A percentile compares a stretch with the other conserved stretches of the same genome.
phyloP scores from a whole-genome alignment of 2,113 vertebrate genomes.

The Takifugu bimaculatus region DNA sequence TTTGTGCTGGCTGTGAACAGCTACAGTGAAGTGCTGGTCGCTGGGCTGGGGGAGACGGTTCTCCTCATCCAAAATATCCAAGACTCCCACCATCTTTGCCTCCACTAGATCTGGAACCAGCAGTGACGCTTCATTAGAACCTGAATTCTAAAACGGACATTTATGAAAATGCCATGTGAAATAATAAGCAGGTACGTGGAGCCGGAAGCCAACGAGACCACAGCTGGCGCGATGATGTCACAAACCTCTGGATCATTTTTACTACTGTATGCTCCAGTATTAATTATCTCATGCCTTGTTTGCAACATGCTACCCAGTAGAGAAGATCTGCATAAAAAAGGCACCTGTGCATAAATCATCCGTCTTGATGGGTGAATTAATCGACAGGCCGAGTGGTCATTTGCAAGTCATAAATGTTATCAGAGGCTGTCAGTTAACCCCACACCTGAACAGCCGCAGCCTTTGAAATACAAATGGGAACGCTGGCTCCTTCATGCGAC shows the following conservation, averaged over 20 bases:
- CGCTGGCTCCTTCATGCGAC: slow-evolving; percentile 50
- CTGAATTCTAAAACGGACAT: too few species aligned
- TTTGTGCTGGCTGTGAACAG: slow-evolving; percentile 92
- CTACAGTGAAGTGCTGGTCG: slow-evolving; percentile 91
- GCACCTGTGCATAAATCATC: slow-evolving; percentile 73
- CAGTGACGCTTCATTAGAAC: neutral
- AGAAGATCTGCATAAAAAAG: slow-evolving; percentile 63
- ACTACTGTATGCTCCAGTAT: slow-evolving; percentile 56
- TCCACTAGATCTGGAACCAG: slow-evolving; percentile 88
- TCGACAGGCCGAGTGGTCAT: slow-evolving; percentile 62
- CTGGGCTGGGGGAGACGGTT: slow-evolving; percentile 96
- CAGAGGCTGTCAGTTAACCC: slow-evolving; percentile 65
- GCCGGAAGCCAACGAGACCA: too few species aligned
- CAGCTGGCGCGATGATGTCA: too few species aligned
- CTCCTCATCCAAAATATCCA: slow-evolving; percentile 98
- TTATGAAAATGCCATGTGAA: too few species aligned
- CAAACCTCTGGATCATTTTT: slow-evolving; percentile 20
- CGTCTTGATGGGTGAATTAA: slow-evolving; percentile 69
- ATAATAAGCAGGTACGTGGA: too few species aligned
- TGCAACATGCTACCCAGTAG: slow-evolving; percentile 53
- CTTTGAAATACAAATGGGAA: slow-evolving; percentile 72
- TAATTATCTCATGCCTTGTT: slow-evolving; percentile 55
- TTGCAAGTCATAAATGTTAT: slow-evolving; percentile 72
- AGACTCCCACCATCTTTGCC: slow-evolving; percentile 87
- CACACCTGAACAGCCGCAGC: slow-evolving; percentile 58